These are phyloP conservation scores for Onychostruthus taczanowskii DNA, from an alignment of 2,113 vertebrate genomes.

Conservation along the genomic window DNA sequence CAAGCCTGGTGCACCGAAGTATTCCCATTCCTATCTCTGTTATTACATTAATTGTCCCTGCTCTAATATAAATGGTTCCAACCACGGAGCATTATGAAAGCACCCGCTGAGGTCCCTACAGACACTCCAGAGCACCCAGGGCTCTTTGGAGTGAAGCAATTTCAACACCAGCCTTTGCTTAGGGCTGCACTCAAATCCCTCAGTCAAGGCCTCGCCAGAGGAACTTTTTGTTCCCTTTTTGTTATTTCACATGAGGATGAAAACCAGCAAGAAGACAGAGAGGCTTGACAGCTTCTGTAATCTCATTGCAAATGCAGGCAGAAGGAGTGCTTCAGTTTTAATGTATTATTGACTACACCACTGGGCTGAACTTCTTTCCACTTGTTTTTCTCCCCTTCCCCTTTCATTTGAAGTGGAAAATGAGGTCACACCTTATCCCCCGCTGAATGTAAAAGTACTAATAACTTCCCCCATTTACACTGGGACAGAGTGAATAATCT, in stretches of 20 bases:
- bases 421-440: not conserved
- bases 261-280: not conserved
- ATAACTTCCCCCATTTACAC: not conserved
- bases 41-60: not conserved
- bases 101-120: not conserved
- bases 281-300: not conserved
- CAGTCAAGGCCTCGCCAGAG: not conserved
- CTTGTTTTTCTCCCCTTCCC: not conserved
- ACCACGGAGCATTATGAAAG: not conserved
- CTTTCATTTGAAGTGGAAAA: not conserved
- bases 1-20: not conserved
- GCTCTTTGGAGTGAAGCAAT: not conserved
- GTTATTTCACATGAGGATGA: not conserved
- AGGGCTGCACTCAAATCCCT: not conserved
- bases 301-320: not conserved
- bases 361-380: not conserved
- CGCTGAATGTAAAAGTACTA: not conserved
- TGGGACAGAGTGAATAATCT: not conserved
- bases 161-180: not conserved
- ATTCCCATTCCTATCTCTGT: not conserved
- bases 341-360: not conserved
- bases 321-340: not conserved
- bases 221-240: not conserved
- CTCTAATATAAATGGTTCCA: not conserved
- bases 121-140: not conserved